Base-by-base conservation (phyloP, 1,140 invertebrate genomes). In the Papilio polyxenes region DNA sequence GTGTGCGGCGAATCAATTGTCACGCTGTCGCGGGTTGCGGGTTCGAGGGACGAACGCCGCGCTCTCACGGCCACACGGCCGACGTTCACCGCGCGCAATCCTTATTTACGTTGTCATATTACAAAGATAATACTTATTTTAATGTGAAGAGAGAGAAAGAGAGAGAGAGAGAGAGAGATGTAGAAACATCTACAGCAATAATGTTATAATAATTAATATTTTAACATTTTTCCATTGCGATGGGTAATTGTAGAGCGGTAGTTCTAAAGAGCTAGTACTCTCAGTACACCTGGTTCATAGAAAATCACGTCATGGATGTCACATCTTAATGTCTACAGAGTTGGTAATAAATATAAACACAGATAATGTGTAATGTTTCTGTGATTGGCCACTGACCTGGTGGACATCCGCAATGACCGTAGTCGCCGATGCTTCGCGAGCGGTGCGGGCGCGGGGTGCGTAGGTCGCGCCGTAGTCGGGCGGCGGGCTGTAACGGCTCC, bases 401-500 rank as follows among this genome's bases (percentile, higher is more conserved):
- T 85, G 92, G 92, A 86, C 92, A 94, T 31, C 85, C 87, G 87
- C 92, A 94, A 85, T 92, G 90, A 40, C 88, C 89, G 77, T 92
- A 93, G 77, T 94, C 92, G 37, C 92, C 83, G 79, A 94, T 91
- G 81, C 92, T 93, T 37, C 92, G 81, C 48, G 87, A 88, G 37
- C 75, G 84, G 2, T 87, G 86, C 13, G 90, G 90, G 17, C 90
- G 82, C 17, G 88, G 77, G 51, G 87, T 8, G n/a, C 17, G 82
- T 79, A 90, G 87, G 51, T 93, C 92, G 17, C 92, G 81, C 20
- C 91, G 84, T 0, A 94, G 85, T 59, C 92, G 81, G 84, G 92
- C 93, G 17, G 90, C 90, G 53, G 93, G 93, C 87, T 94, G 92
- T 83, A 92, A 89, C 37, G 92, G 92, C 89, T 93, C 93, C 87